Base-by-base conservation (phyloP, 2,888 invertebrate species). In the Meloe dianella region DNA sequence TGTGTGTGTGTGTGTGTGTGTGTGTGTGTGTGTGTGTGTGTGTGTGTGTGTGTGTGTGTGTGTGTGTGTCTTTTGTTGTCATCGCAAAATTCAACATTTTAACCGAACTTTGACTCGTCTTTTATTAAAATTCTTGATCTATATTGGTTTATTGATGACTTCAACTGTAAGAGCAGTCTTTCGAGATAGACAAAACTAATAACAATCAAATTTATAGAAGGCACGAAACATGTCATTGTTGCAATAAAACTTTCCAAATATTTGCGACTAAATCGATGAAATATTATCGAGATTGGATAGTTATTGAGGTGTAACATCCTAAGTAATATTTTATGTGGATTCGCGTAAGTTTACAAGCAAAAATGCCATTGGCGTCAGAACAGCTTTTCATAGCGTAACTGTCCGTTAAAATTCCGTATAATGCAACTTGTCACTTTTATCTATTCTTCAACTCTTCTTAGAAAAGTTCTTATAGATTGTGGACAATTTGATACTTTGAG, bases 351-450 rank as follows among this genome's bases (percentile, higher is more conserved):
- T 41, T 41, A 41, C 41, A 17, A 41, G 17, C 1, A 17, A 74
- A 73, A 73, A 71, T 65, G 68, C 70, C 12, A 24, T 24, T 24
- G 73, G 74, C 74, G 75, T 75, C 73, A 70, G 69, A 71, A 70
- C 72, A 73, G 74, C 71, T 20, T 47, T 77, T 71, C 71, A 73
- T 72, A 74, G 73, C 75, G 73, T 74, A 77, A 77, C 77, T 77
- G 77, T 76, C 77, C 78, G 76, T 78, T 78, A 78, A 77, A 77
- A 78, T 74, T 74, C 71, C 73, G 69, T 71, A 73, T 74, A 74
- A 76, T 77, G 76, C 76, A 76, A 75, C 73, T 74, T 74, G 76
- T 75, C 76, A 72, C 72, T 74, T 75, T 75, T 76, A 75, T 75
- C 74, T 74, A 63, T 61, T 67, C 65, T 67, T 71, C 68, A 66